These are phyloP conservation scores for Mustela lutreola DNA, from an alignment of 2,113 vertebrate genomes.

Conservation along the genomic window DNA sequence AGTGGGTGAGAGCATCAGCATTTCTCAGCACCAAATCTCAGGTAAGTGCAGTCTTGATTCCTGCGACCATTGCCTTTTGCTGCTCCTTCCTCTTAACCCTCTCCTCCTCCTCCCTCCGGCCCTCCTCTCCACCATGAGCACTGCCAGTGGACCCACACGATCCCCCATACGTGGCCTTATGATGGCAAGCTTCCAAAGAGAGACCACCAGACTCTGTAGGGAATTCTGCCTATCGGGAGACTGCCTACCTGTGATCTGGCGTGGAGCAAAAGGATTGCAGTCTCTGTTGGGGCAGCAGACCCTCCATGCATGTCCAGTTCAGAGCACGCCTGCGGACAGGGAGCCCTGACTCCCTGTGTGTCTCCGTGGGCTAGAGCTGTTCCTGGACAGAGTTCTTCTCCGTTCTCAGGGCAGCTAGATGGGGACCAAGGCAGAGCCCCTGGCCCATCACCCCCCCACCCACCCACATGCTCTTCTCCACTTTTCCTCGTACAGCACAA, in stretches of 20 bases:
- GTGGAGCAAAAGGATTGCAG: too few relatives aligned
- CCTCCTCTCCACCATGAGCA: background rate
- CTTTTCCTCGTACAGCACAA: background rate
- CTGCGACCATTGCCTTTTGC: background rate
- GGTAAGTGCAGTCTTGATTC: background rate
- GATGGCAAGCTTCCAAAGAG: background rate
- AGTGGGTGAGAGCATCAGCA: background rate
- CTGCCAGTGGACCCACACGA: accelerated
- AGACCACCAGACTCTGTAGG: background rate
- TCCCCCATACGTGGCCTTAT: accelerated
- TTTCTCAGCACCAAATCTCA: background rate
- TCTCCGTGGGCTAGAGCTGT: accelerated
- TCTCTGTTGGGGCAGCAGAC: background rate
- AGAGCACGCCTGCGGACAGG: background rate
- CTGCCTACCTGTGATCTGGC: background rate
- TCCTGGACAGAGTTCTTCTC: background rate
- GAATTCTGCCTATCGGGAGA: background rate
- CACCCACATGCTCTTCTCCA: background rate
- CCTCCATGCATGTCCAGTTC: background rate
- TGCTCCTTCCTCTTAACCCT: background rate
- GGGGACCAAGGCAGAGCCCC: background rate
- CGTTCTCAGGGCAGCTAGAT: background rate
- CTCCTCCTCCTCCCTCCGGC: background rate
- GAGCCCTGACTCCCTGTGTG: background rate
- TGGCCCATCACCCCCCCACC: accelerated